Base-by-base conservation (phyloP, 2,888 invertebrate genomes). In the Auanema sp. region DNA sequence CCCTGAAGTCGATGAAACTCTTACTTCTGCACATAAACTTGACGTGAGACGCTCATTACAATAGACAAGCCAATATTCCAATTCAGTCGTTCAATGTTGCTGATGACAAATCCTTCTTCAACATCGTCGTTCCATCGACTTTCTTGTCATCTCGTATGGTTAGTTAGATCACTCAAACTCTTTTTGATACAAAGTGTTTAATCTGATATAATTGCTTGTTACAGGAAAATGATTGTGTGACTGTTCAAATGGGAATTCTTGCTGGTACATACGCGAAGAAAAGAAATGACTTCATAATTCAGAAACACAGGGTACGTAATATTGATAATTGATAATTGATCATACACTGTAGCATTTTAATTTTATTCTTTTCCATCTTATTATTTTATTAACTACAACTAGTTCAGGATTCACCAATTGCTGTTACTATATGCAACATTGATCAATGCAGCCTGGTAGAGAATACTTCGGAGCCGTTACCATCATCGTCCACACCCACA, bases 231-330 rank as follows among this genome's bases (percentile, higher is more conserved):
- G 71, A 71, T 12, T 72, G 72, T 47, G 60, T 71, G 33, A 66
- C 71, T 23, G 64, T 76, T 14, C 75, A 76, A 64, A 23, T 75
- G 40, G 71, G 55, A 10, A 24, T 75, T 33, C 62, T 68, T 23
- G 66, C 68, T 44, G 76, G 76, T 18, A 54, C 65, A 25, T 76
- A 71, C 56, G 56, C 33, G 33, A 33, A 33, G 33, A 33, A 33
- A 8, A 33, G 43, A 10, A 60, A 65, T 12, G 54, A 65, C 11
- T 68, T 65, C 63, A 53, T 42, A 16, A 62, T 75, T 44, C 60
- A 65, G 44, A 74, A 74, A 50, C 76, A 76, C 58, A 44, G 62
- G 55, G 64, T 64, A 18, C 53, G n/a, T 21, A 58, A 40, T 33
- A 40, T 11, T 11, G 14, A 16, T n/a, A 6, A n/a, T 5, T 23